Conservation (phyloP, 1,140 invertebrate species). For the Lasioglossum albipes region DNA sequence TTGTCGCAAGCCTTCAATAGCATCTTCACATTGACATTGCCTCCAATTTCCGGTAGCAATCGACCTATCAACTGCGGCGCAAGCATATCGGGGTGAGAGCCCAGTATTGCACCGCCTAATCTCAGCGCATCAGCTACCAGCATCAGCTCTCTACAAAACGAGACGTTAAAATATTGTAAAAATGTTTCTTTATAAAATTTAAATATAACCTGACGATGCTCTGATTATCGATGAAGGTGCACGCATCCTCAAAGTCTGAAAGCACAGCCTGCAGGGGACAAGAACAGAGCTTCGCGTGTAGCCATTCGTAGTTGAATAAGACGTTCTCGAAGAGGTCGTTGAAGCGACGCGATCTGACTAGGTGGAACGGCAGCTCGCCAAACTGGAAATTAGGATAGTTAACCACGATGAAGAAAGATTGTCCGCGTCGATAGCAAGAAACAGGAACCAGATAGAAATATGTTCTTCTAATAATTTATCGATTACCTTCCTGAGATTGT, state of each 20-base stretch:
- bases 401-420: background rate
- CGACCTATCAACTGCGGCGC: conserved; percentile 96
- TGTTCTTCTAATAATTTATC: background rate
- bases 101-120: conserved; percentile 93
- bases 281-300: conserved; percentile 96
- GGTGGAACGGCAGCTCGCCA: conserved; percentile 96
- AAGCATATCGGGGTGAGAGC: conserved; percentile 96
- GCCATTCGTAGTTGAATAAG: conserved; percentile 98
- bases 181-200: background rate
- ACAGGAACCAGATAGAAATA: too few relatives aligned
- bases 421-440: too few relatives aligned
- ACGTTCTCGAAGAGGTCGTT: conserved; percentile 96
- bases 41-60: conserved; percentile 93
- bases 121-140: conserved; percentile 96
- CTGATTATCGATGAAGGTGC: conserved; percentile 90
- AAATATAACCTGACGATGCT: conserved; percentile 86
- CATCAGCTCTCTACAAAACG: conserved; percentile 88
- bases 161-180: too few relatives aligned
- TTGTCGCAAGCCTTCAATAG: conserved; percentile 94
- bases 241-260: conserved; percentile 97
- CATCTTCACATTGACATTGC: conserved; percentile 91
- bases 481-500: conserved; percentile 91
- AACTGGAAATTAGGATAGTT: conserved; percentile 82
- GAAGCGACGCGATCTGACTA: conserved; percentile 93
- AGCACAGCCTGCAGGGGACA: conserved; percentile 96